Conservation (phyloP, 23 tunicate genomes). For the Trididemnum nubilum region DNA sequence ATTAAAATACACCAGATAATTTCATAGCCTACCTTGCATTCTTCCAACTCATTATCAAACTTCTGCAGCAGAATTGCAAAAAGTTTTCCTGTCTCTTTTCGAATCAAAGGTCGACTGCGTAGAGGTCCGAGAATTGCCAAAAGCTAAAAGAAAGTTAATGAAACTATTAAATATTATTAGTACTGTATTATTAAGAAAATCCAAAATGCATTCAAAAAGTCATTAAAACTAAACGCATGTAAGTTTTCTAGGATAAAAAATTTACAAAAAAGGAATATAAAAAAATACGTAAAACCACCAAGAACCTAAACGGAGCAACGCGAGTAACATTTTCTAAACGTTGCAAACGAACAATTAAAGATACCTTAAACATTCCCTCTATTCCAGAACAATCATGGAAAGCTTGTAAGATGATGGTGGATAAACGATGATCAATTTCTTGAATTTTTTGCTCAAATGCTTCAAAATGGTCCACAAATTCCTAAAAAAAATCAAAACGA, state of each 20-base stretch:
- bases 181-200: no score
- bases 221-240: not conserved
- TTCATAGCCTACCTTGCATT: constrained; percentile 73
- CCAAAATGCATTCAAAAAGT: no score
- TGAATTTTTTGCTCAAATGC: constrained; percentile 40
- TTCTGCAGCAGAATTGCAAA: constrained; percentile 44
- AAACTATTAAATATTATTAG: no score
- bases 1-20: no score
- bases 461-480: constrained; percentile 54
- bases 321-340: no score
- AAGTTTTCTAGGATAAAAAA: no score
- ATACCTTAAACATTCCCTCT: constrained; percentile 91
- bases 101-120: constrained; percentile 57
- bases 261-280: no score
- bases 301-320: no score
- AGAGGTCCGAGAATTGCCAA: constrained; percentile 81
- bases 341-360: no score
- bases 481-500: constrained; percentile 41
- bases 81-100: constrained; percentile 58
- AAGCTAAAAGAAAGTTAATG: constrained; percentile 36
- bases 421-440: constrained; percentile 70
- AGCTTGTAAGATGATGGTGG: constrained; percentile 65
- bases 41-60: constrained; percentile 74
- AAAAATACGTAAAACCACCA: no score
- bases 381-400: constrained; percentile 83